Evolutionary conservation across 2,113 vertebrate genomes (phyloP), one percentile per base, ranked within the genome.

Genomic region (Pogona vitticeps): DNA sequence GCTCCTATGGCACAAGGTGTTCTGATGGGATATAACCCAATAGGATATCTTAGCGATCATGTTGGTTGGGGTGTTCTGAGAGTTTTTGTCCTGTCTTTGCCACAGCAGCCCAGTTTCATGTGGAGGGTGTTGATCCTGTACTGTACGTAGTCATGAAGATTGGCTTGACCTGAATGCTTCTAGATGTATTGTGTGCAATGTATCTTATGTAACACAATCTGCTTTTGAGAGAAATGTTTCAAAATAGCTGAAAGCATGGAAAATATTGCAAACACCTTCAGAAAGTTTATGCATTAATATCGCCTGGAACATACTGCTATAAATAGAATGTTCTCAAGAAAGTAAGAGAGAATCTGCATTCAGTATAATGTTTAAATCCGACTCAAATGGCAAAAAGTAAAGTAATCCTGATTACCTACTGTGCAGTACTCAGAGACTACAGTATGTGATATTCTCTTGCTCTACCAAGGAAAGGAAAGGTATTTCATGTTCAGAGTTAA

Each of bases 141-240:
- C 75, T 84, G 75, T 71, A 46, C 78, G 42, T 36, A 12, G 4
- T 46, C 88, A 68, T 14, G 33, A 68, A 85, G 26, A 36, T 3
- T 71, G 76, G 73, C n/a, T 76, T 21, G 31, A 13, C 77, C 33
- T 59, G 86, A 56, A n/a, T n/a, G n/a, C 76, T 88, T 9, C 70
- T 52, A 85, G 26, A 79, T 67, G 76, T 70, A 28, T 5, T 12
- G 1, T 31, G 36, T 38, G 70, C 46, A 82, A 33, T 52, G 76
- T 78, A 68, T 33, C 21, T 76, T 42, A 52, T 88, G 52, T 81
- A 61, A 21, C 46, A 56, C 15, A 86, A 89, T 87, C 56, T 80
- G 71, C 82, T 84, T 84, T 68, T 2, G 0, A n/a, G 75, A 89
- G 18, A 84, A 83, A 68, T 10, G 26, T 40, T 1, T 17, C 42